Base-by-base conservation (phyloP, 2,888 invertebrate genomes). In the Drosophila incognita region DNA sequence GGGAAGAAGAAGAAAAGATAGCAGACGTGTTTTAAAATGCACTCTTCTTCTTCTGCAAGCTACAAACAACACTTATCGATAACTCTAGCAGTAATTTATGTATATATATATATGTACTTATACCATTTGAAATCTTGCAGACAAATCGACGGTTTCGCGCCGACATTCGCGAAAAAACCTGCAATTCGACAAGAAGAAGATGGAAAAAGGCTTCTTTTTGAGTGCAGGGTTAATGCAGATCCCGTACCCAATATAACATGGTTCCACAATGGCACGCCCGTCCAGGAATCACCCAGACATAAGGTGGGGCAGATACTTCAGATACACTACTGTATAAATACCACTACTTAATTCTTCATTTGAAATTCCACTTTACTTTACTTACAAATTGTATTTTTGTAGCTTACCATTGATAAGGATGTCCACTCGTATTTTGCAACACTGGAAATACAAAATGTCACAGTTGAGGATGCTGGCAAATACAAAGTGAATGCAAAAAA, bases 101-200 rank as follows among this genome's bases (percentile, higher is more conserved):
- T 6, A 6, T 4, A 7, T 5, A 0, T n/a, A 1, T 5, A n/a
- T 52, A 15, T 15, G 21, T 35, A 35, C 35, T 24, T 29, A 29
- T 40, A 8, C 13, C 18, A 7, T 15, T 13, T n/a, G 21, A 48
- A 53, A 51, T 40, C 11, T 70, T 69, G 27, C 94, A 98, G 98
- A 95, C 98, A 98, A 98, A 97, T 98, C 94, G 98, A 98, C 95
- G 98, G 98, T 93, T 96, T 97, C 94, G 98, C 99, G 94, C 99
- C 99, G 92, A 98, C 98, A 92, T 99, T 99, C 94, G 97, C 98
- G 94, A 98, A 98, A 95, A 99, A 99, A 94, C 99, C 99, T 78
- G 96, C 98, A 90, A 99, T 99, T 94, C 95, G 98, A 93, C 99
- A 99, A 94, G 98, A 98, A 94, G 98, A 98, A 94, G 98, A 98